These are phyloP conservation scores for Spilogale gracilis DNA, from an alignment of 2,113 vertebrate genomes.

Conservation along the genomic window DNA sequence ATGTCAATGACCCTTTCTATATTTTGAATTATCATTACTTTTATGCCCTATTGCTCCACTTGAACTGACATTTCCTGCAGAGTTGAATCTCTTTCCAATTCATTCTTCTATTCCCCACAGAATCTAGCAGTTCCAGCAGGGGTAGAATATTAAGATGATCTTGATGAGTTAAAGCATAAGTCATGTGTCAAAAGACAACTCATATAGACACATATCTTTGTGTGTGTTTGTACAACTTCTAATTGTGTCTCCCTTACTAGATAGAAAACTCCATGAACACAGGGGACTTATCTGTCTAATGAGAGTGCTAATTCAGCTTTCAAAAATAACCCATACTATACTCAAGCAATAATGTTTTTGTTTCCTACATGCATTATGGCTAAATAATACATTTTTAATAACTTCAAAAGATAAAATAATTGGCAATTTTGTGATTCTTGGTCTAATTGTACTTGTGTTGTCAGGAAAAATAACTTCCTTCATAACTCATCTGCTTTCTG, in stretches of 20 bases:
- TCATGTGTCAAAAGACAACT: neutral
- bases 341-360: neutral
- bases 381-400: neutral
- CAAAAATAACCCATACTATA: neutral
- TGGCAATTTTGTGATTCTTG: neutral
- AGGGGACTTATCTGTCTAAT: neutral
- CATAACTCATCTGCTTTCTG: neutral
- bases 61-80: neutral
- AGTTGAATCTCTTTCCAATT: neutral
- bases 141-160: neutral
- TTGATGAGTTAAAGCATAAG: neutral
- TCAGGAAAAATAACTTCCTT: neutral
- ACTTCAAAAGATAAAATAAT: neutral
- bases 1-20: neutral
- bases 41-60: neutral
- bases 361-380: neutral
- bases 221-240: neutral
- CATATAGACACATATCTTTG: neutral
- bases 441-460: neutral
- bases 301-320: neutral
- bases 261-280: neutral
- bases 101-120: neutral
- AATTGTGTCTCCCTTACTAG: neutral
- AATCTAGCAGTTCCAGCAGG: neutral
- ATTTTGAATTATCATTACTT: neutral